Conservation (phyloP, 2,113 vertebrate species). For the Clarias magur region DNA sequence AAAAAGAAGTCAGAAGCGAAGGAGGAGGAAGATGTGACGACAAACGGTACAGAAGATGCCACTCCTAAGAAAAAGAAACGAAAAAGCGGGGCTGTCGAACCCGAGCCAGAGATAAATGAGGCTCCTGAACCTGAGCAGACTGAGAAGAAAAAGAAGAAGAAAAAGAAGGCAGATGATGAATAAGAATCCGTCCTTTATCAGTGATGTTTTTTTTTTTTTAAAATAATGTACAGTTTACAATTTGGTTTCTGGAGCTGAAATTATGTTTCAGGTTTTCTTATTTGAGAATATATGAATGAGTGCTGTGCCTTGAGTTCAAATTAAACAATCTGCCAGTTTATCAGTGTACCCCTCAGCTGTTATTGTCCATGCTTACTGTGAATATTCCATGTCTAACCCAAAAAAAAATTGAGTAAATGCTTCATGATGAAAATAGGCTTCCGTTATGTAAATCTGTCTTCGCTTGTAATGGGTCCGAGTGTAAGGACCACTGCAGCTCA, state of each 20-base stretch:
- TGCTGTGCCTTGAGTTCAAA: constrained; percentile 20
- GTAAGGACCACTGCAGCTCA: not conserved
- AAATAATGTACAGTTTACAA: constrained; percentile 62
- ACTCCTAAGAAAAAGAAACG: constrained; percentile 74
- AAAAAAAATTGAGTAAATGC: not conserved
- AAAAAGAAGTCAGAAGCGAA: constrained; percentile 58
- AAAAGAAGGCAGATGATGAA: constrained; percentile 45
- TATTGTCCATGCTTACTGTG: not conserved
- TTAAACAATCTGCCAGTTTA: constrained; percentile 3
- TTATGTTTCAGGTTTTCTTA: not conserved
- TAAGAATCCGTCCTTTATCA: constrained; percentile 27
- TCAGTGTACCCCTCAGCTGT: not conserved
- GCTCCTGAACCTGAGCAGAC: constrained; percentile 38
- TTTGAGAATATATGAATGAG: not conserved
- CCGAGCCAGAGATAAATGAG: constrained; percentile 47
- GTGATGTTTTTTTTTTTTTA: constrained; percentile 27
- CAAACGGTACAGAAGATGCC: constrained; percentile 63
- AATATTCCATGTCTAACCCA: not conserved
- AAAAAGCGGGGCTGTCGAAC: constrained; percentile 45
- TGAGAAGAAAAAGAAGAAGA: constrained; percentile 71
- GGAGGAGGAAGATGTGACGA: constrained; percentile 24
- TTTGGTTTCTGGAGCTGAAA: not conserved
- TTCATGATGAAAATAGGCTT: not conserved
- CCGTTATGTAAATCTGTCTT: not conserved
- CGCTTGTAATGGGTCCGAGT: not conserved